These are phyloP conservation scores for Clupea harengus DNA, from an alignment of 2,113 vertebrate genomes.

Conservation along the genomic window DNA sequence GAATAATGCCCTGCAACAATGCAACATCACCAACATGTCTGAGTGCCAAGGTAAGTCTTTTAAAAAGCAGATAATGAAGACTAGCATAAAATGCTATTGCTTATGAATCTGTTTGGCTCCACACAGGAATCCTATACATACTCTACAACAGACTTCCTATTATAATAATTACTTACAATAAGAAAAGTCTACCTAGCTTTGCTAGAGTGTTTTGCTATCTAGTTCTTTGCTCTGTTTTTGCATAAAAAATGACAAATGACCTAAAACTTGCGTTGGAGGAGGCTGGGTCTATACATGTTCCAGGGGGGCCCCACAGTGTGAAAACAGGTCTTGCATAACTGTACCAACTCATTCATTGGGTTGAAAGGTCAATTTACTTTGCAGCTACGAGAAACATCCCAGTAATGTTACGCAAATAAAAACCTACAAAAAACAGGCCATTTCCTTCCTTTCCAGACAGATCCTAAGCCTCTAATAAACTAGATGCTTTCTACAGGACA, in stretches of 20 bases:
- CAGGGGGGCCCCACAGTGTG: background rate
- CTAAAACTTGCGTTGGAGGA: background rate
- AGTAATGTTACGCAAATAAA: constrained; percentile 33
- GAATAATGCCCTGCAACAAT: background rate
- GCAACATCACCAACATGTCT: background rate
- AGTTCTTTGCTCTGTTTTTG: background rate
- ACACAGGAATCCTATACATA: background rate
- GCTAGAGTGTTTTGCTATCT: background rate
- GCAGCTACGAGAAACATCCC: constrained; percentile 34
- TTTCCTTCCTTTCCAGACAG: constrained; percentile 5
- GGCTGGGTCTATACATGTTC: background rate
- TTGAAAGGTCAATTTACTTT: constrained; percentile 38
- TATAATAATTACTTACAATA: background rate
- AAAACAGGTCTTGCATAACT: constrained; percentile 2
- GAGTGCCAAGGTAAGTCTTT: constrained; percentile 1
- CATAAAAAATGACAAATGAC: background rate
- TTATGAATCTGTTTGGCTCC: background rate
- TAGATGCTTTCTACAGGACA: constrained; percentile 12
- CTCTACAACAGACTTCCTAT: background rate
- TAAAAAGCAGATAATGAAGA: background rate
- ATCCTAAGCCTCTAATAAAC: constrained; percentile 23
- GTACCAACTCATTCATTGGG: constrained; percentile 6
- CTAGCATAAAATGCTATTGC: background rate
- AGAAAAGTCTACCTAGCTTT: background rate
- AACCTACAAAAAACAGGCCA: background rate